Evolutionary conservation across 1,140 invertebrate genomes (phyloP), one percentile per base, ranked within the genome.

Genomic region (Stegodyphus dumicola): DNA sequence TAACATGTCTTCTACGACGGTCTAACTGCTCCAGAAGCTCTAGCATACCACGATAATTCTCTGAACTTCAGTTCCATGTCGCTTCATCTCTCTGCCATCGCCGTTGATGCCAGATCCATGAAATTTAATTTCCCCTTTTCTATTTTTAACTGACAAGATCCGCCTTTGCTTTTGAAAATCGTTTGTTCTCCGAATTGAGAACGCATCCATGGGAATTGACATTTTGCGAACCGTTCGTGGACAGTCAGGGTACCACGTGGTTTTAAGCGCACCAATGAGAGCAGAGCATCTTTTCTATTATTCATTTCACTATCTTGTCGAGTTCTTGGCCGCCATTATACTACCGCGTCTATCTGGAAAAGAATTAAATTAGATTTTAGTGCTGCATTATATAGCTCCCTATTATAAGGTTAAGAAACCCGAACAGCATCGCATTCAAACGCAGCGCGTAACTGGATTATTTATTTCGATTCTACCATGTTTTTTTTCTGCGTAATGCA

Each of bases 101-200:
- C 52, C 65, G 66, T 70, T 79, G 69, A 81, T 71, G 69, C 67
- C 67, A 64, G 78, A 73, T 73, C 69, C 69, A 71, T 81, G 78
- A 73, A 81, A 81, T 81, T 73, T 81, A 81, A 81, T 81, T 81
- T 81, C 69, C 70, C 69, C 78, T 64, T 73, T 81, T 81, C 67
- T 66, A 71, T 60, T 81, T 81, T 80, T 73, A 17, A 70, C 77
- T 70, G 77, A 79, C 77, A 67, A 54, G 66, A 33, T 66, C 17
- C 60, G 60, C 76, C 65, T 77, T 77, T 54, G 77, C 66, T 70
- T 79, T 79, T 79, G 65, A 53, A 69, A 70, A 64, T 64, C 78
- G 66, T 79, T 79, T 79, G 77, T 79, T 70, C 66, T 79, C 51
- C n/a, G 17, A 69, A 79, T 79, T n/a, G 73, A 60, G 15, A 49